Conservation (phyloP, 2,888 invertebrate species). For the Philereme vetulata region DNA sequence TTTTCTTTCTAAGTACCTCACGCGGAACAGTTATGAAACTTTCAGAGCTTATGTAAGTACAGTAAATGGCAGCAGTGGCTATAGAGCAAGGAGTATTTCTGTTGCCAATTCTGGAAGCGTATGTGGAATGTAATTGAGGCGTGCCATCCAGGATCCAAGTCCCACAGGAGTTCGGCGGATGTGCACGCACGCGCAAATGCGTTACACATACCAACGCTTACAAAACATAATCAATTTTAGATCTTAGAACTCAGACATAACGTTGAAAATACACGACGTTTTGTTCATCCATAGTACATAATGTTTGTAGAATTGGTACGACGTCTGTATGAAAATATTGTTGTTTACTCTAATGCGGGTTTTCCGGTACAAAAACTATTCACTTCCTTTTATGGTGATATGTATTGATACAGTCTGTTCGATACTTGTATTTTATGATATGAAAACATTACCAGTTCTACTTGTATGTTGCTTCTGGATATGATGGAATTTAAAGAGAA, state of each 20-base stretch:
- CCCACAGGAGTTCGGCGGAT: constrained; percentile 55
- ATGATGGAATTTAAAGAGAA: constrained; percentile 18
- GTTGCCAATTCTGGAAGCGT: constrained; percentile 64
- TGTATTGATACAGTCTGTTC: constrained; percentile 28
- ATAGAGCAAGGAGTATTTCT: constrained; percentile 48
- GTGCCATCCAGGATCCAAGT: constrained; percentile 58
- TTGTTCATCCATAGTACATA: constrained; percentile 12
- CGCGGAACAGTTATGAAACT: constrained; percentile 32
- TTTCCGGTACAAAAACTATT: constrained; percentile 25
- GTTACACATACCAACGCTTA: constrained; percentile 34
- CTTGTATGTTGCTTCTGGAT: constrained; percentile 8
- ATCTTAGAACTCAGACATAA: constrained; percentile 23
- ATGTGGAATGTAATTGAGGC: constrained; percentile 71
- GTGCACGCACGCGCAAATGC: constrained; percentile 51
- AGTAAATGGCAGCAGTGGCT: constrained; percentile 57
- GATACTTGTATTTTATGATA: constrained; percentile 25
- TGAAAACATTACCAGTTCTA: background rate
- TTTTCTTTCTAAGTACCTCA: too few species aligned
- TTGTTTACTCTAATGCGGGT: constrained; percentile 32
- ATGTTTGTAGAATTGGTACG: constrained; percentile 27
- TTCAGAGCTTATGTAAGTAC: constrained; percentile 47
- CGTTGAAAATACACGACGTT: constrained; percentile 14
- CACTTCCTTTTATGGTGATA: constrained; percentile 12
- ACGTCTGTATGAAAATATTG: constrained; percentile 35
- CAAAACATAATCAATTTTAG: constrained; percentile 21